These are phyloP conservation scores for Ceriagrion tenellum DNA, from an alignment of 2,888 invertebrate genomes.

Conservation along the genomic window DNA sequence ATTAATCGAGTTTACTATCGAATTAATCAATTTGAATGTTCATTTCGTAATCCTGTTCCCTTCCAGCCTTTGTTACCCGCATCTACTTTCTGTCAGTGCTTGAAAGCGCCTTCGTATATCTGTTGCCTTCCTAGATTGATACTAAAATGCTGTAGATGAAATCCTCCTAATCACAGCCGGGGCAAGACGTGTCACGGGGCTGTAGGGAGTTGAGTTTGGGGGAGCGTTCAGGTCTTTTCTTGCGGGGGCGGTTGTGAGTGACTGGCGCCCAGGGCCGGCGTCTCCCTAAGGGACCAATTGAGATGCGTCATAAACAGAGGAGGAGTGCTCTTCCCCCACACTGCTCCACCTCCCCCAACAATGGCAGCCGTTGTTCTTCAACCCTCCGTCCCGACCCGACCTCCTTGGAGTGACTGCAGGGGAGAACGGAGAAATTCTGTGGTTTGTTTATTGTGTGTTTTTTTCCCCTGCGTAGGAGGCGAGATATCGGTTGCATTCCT, in stretches of 20 bases:
- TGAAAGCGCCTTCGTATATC: too few species aligned
- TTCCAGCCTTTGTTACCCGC: too few species aligned
- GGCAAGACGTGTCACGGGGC: not conserved
- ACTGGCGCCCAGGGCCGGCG: slow-evolving; percentile 11
- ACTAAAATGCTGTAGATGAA: not conserved
- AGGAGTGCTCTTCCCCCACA: not conserved
- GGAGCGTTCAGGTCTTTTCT: not conserved
- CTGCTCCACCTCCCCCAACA: not conserved
- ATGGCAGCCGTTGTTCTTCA: not conserved
- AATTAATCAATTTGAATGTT: too few species aligned
- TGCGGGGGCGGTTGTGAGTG: not conserved
- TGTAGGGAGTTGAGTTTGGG: not conserved
- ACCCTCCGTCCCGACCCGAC: not conserved
- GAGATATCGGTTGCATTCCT: slow-evolving; percentile 53
- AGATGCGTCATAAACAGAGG: slow-evolving; percentile 51
- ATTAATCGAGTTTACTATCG: too few species aligned
- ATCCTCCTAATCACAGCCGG: not conserved
- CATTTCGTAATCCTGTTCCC: too few species aligned
- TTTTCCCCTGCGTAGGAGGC: not conserved
- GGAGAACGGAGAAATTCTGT: not conserved
- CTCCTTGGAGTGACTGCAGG: not conserved
- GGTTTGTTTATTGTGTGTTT: not conserved
- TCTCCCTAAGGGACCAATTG: not conserved
- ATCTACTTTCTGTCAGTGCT: too few species aligned
- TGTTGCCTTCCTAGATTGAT: too few species aligned